Evolutionary conservation across 2,888 invertebrate species (phyloP), one percentile per base, ranked within the genome.

Genomic region (Hofmannophila pseudospretella): DNA sequence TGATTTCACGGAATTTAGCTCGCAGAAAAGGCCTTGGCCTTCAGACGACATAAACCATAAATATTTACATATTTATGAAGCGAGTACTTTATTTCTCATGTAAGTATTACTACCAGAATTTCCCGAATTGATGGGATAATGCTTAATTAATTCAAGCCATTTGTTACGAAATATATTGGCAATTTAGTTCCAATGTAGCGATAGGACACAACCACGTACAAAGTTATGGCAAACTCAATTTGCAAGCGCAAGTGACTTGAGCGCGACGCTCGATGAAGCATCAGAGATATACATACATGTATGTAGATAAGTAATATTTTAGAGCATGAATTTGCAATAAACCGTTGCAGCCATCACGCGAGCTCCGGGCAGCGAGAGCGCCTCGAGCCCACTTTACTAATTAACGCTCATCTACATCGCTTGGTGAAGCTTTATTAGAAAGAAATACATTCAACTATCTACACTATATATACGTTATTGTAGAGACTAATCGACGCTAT

Each of bases 341-440:
- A 52, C 60, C 60, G 63, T 65, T 65, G 53, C 39, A 53, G 53
- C 54, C 47, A 54, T 59, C 73, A 75, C 64, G 70, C 71, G 60
- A 71, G 62, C 58, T 36, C 54, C 51, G 59, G 57, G 54, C 54
- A 63, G 60, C 57, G 60, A 62, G 64, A 68, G 53, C 62, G 54
- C 58, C 22, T 54, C 63, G 49, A 55, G 51, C 49, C 68, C 69
- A 79, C 71, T 79, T 76, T 62, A 75, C 58, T 79, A 77, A 81
- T 80, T 77, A 77, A 75, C 59, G 54, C 57, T 56, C 48, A 42
- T 36, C 38, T 45, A 45, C 45, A 45, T 47, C 36, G 13, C 27
- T 23, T 32, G 22, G 34, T 32, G 28, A 26, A 29, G 23, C 34
- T 23, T 14, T 34, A 34, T 27, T 27, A 27, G 23, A n/a, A 23